Conservation (phyloP, 2,888 invertebrate genomes). For the Calameuta idolon region DNA sequence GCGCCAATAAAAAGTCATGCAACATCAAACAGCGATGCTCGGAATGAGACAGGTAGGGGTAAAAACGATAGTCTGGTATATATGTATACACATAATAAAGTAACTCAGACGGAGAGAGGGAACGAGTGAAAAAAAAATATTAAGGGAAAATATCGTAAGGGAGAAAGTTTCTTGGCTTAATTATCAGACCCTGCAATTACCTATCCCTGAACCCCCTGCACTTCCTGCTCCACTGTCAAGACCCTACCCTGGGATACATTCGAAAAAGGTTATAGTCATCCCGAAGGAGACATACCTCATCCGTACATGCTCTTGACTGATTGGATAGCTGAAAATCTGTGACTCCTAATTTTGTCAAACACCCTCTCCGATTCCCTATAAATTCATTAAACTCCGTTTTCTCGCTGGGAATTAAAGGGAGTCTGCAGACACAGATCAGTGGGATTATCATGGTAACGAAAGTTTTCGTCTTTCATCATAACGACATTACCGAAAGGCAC, state of each 20-base stretch:
- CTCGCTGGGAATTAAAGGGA: neutral
- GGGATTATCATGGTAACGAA: neutral
- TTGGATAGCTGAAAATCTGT: neutral
- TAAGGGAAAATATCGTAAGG: constrained; percentile 20
- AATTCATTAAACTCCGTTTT: neutral
- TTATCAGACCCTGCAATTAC: constrained; percentile 53
- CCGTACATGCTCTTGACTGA: neutral
- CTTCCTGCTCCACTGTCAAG: constrained; percentile 2
- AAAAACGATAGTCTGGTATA: neutral
- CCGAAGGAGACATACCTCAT: constrained; percentile 18
- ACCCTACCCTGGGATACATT: constrained; percentile 15
- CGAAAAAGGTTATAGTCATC: constrained; percentile 24
- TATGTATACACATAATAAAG: neutral
- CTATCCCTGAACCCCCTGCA: constrained; percentile 21
- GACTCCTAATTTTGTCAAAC: neutral
- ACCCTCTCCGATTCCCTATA: neutral
- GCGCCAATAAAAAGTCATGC: constrained; percentile 70
- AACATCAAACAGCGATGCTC: constrained; percentile 61
- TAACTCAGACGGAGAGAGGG: constrained; percentile 29
- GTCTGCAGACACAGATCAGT: neutral
- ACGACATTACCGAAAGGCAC: neutral
- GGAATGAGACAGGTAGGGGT: neutral
- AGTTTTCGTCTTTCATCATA: neutral
- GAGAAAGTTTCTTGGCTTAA: constrained; percentile 48
- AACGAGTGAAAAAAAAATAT: constrained; percentile 19